A percentile compares a stretch with the other conserved stretches of the same genome.
Evolutionary conservation across 1,140 invertebrate genomes (phyloP).

Genomic region (Triops cancriformis): DNA sequence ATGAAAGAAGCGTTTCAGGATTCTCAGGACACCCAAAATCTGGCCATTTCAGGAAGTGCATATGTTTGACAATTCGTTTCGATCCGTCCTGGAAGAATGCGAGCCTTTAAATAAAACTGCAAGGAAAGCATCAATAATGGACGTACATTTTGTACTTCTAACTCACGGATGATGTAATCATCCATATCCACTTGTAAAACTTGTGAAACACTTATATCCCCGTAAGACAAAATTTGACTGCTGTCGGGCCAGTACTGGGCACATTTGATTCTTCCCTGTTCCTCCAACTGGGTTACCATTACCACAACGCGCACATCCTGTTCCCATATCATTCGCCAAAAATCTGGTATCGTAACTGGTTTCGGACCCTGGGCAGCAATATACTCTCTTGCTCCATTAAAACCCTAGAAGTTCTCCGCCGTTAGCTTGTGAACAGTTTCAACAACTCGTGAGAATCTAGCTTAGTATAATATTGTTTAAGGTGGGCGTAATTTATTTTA

Average conservation of each 20-base stretch:
- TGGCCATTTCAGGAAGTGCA: slow-evolving; percentile 57
- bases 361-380: slow-evolving; percentile 75
- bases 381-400: slow-evolving; percentile 55
- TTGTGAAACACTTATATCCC: slow-evolving; percentile 43
- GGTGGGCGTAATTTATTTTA: no score
- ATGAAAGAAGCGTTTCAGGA: slow-evolving; percentile 85
- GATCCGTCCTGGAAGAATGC: slow-evolving; percentile 40
- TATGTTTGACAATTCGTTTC: slow-evolving; percentile 48
- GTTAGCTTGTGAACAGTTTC: neutral
- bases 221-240: slow-evolving; percentile 42
- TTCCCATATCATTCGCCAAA: slow-evolving; percentile 74
- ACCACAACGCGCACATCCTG: slow-evolving; percentile 62
- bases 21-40: slow-evolving; percentile 88
- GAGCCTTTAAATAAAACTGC: neutral
- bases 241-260: slow-evolving; percentile 55
- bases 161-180: slow-evolving; percentile 46
- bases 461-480: no score
- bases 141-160: slow-evolving; percentile 45
- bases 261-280: slow-evolving; percentile 65
- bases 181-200: slow-evolving; percentile 44
- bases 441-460: no score
- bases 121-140: slow-evolving; percentile 22
- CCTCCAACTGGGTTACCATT: slow-evolving; percentile 68
- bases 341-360: slow-evolving; percentile 59
- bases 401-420: slow-evolving; percentile 47